A percentile compares a stretch with the other conserved stretches of the same genome.
Evolutionary conservation across 2,888 invertebrate species (phyloP).

Genomic region (Halictus quadricinctus): DNA sequence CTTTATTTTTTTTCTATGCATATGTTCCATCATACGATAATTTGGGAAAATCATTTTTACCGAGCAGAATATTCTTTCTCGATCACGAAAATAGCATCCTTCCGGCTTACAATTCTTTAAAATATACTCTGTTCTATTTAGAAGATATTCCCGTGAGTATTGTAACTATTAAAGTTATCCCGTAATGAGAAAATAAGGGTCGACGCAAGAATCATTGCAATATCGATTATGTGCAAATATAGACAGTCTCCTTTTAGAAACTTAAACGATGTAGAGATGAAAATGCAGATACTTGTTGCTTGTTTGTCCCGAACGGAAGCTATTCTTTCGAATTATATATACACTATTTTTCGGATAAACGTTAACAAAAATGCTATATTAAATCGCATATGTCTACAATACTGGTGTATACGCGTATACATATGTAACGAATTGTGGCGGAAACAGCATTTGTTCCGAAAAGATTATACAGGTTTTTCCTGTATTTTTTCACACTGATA

Average conservation of each 20-base stretch:
- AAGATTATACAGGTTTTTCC: not conserved
- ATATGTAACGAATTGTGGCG: not conserved
- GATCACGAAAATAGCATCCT: not conserved
- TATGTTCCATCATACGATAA: not conserved
- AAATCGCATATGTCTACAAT: not conserved
- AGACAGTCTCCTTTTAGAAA: constrained; percentile 62
- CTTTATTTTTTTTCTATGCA: not conserved
- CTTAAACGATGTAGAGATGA: constrained; percentile 50
- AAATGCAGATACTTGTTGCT: constrained; percentile 53
- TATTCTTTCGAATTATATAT: constrained; percentile 7
- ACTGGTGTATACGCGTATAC: not conserved
- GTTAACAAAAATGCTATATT: not conserved
- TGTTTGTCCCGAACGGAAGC: constrained; percentile 33
- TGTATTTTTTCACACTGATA: constrained; percentile 7
- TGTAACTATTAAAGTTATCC: constrained; percentile 12
- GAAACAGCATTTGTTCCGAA: not conserved
- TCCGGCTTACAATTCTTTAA: not conserved
- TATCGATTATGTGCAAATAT: constrained; percentile 68
- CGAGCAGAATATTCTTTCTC: not conserved
- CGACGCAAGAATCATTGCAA: constrained; percentile 57
- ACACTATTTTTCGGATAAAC: not conserved
- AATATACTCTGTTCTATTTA: not conserved
- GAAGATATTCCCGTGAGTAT: not conserved
- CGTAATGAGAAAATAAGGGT: constrained; percentile 52
- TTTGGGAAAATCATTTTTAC: not conserved